Conservation (phyloP, 2,797 vertebrate species). For the Siniperca undulata region DNA sequence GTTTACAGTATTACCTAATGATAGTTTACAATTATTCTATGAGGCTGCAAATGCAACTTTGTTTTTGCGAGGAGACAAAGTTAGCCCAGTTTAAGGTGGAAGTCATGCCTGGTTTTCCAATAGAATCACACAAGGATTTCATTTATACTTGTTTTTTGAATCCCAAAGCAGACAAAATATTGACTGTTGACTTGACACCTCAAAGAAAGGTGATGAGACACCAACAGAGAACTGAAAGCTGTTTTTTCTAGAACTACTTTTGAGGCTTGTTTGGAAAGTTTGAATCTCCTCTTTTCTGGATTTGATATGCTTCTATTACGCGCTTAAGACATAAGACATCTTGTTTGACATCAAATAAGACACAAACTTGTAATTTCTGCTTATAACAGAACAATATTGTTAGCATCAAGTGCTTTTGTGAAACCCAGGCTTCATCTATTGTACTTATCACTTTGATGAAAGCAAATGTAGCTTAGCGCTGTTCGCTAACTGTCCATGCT, state of each 20-base stretch:
- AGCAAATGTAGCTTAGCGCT: background rate
- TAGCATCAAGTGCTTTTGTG: conserved; percentile 4
- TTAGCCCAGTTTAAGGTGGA: conserved; percentile 2
- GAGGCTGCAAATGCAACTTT: background rate
- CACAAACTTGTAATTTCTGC: conserved; percentile 14
- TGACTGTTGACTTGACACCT: conserved; percentile 9
- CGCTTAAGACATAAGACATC: background rate
- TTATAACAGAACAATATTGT: background rate
- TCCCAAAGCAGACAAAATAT: conserved; percentile 1
- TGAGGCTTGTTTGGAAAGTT: conserved; percentile 23
- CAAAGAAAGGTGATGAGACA: conserved; percentile 13
- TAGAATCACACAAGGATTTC: conserved; percentile 14
- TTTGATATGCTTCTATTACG: background rate
- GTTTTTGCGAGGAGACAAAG: background rate
- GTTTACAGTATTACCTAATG: background rate
- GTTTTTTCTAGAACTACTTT: background rate
- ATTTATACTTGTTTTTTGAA: conserved; percentile 23
- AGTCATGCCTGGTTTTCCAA: background rate
- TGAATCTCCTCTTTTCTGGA: conserved; percentile 6
- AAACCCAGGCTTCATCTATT: conserved; percentile 1
- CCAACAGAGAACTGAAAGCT: conserved; percentile 1
- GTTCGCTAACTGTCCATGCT: conserved; percentile 5
- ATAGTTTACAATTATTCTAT: background rate
- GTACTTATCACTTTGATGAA: too few relatives aligned
- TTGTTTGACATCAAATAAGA: conserved; percentile 14